These are phyloP conservation scores for Heteractis magnifica DNA, from an alignment of 92 coral and sea anemone genomes.

Conservation along the genomic window DNA sequence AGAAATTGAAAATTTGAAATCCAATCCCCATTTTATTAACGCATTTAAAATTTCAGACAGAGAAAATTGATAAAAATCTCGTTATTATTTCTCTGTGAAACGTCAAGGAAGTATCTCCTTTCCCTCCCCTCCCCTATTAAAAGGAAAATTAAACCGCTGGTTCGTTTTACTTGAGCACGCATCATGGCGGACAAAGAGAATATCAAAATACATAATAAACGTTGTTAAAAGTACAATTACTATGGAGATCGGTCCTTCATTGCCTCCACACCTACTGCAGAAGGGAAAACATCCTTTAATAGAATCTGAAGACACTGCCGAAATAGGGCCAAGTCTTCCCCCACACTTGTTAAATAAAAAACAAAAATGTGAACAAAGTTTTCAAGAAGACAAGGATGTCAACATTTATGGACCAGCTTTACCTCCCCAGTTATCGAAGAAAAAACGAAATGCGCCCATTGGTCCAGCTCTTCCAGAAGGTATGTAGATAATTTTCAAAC, in stretches of 20 bases:
- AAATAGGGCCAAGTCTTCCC: slow-evolving; percentile 28
- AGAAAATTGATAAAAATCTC: no score
- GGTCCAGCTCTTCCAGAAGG: slow-evolving; percentile 39
- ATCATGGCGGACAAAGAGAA: slow-evolving; percentile 24
- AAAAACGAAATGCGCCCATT: slow-evolving; percentile 34
- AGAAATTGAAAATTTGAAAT: no score
- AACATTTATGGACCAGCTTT: slow-evolving; percentile 84
- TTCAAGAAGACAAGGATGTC: slow-evolving; percentile 56
- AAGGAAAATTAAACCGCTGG: neutral
- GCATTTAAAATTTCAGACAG: no score
- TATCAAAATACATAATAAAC: neutral
- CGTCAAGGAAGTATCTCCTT: neutral
- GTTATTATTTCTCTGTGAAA: no score
- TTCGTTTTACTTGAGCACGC: neutral
- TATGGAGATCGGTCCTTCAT: slow-evolving; percentile 89
- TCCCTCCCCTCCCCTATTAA: neutral
- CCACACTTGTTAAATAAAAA: neutral
- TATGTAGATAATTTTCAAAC: neutral
- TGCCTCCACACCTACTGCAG: slow-evolving; percentile 74
- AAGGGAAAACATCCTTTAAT: slow-evolving; percentile 20
- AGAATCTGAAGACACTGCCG: neutral
- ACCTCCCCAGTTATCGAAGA: slow-evolving; percentile 72
- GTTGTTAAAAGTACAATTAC: neutral
- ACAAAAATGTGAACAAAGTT: neutral
- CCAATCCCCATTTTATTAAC: no score